phyloP scores from a whole-genome alignment of 2,888 invertebrate species.

The Eupelmus urozonus region DNA sequence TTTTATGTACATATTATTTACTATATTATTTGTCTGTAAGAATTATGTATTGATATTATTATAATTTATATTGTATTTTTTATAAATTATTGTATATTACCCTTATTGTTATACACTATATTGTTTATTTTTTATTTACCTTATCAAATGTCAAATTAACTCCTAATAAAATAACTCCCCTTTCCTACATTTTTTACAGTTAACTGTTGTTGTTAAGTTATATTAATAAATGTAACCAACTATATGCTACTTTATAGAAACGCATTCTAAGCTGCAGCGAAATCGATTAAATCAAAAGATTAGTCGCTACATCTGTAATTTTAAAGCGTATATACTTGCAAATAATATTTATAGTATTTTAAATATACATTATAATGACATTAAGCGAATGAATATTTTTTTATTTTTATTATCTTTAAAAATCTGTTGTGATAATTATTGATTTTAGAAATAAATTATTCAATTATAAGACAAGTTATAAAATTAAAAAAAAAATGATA shows the following conservation, averaged over 20 bases:
- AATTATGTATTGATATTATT: neutral
- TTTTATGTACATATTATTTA: conserved; percentile 31
- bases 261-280: conserved; percentile 10
- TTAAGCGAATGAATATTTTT: too few species aligned
- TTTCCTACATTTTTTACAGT: too few species aligned
- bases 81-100: too few species aligned
- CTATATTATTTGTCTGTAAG: neutral
- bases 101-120: too few species aligned
- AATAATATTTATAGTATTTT: conserved; percentile 60
- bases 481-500: conserved; percentile 32
- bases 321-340: conserved; percentile 61
- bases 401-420: neutral
- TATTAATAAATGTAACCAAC: conserved; percentile 27
- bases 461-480: neutral
- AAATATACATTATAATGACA: conserved; percentile 63
- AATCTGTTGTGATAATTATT: neutral
- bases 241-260: conserved; percentile 55
- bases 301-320: conserved; percentile 66
- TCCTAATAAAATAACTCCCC: neutral
- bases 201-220: too few species aligned
- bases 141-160: conserved; percentile 2
- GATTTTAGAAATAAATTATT: neutral
- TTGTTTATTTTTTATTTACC: neutral
- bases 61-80: neutral
- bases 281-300: conserved; percentile 69